Base-by-base conservation (phyloP, 2,888 invertebrate species). In the Brachylomia viminalis region DNA sequence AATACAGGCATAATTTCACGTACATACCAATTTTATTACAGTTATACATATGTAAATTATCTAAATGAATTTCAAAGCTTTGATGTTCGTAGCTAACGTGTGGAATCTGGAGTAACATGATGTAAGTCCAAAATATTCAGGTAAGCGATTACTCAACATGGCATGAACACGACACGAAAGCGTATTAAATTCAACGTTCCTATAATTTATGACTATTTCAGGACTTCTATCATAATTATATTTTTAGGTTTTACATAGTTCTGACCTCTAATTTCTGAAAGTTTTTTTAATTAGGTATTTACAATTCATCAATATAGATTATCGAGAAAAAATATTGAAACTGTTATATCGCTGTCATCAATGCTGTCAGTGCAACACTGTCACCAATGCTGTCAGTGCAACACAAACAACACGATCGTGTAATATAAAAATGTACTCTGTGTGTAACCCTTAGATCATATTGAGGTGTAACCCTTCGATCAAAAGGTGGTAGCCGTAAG, bases 141-240 rank as follows among this genome's bases (percentile, higher is more conserved):
- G 77, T 66, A 59, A 59, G 58, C 64, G 54, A 82, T 81, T 64
- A 82, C 72, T 72, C 82, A 79, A 79, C 67, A 52, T 42, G 66
- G 65, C 49, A 58, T 47, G 52, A 15, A 83, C 75, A 83, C 58
- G 83, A 61, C 66, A 66, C 10, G 27, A 42, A 45, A 62, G 67
- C 70, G 10, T 62, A 49, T 54, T 47, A 64, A 49, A 17, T 61
- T 52, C 66, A 58, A 62, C 70, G 45, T 67, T 56, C 23, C 52
- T 54, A 58, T 80, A 70, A 71, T 80, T 80, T 75, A 80, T 59
- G 38, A 75, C 65, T 47, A 49, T 56, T 79, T 49, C 67, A 42
- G 38, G 23, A 54, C 15, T 58, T 10, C 13, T 54, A 11, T n/a
- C 52, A 66, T 17, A n/a, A n/a, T n/a, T n/a, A 27, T 38, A 47